Percentiles rank a stretch among this genome's conserved stretches.
phyloP scores from a whole-genome alignment of 1,140 invertebrate genomes.

The Cecropterus lyciades region DNA sequence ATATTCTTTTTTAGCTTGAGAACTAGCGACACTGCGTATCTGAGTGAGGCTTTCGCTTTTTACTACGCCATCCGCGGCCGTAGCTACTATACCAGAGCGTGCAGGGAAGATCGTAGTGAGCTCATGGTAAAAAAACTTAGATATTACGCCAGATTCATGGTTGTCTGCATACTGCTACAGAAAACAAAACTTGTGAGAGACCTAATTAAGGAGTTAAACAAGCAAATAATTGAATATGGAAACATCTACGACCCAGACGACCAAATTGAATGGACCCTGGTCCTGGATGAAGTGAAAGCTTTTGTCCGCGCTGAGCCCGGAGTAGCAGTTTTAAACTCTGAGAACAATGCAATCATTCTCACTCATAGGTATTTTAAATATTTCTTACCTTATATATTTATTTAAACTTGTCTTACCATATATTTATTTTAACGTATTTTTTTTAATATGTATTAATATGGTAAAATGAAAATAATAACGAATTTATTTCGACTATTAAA shows the following conservation, averaged over 20 bases:
- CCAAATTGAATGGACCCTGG: slow-evolving; percentile 97
- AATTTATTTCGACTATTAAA: too few relatives aligned
- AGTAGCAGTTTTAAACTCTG: slow-evolving; percentile 94
- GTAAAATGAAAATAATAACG: too few relatives aligned
- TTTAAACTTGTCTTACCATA: too few relatives aligned
- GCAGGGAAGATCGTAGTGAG: slow-evolving; percentile 97
- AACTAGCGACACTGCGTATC: slow-evolving; percentile 98
- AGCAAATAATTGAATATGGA: slow-evolving; percentile 97
- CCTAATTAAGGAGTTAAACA: slow-evolving; percentile 95
- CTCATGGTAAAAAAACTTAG: slow-evolving; percentile 99
- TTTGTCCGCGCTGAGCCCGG: slow-evolving; percentile 97
- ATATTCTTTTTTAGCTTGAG: slow-evolving; percentile 92
- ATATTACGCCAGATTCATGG: slow-evolving; percentile 98
- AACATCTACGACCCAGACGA: slow-evolving; percentile 97
- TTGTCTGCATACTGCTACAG: slow-evolving; percentile 97
- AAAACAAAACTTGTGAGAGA: slow-evolving; percentile 97
- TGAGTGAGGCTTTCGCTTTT: slow-evolving; percentile 98
- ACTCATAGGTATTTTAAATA: slow-evolving; percentile 89
- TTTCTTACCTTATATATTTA: background rate
- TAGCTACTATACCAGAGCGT: slow-evolving; percentile 97
- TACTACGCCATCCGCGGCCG: slow-evolving; percentile 97
- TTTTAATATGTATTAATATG: too few relatives aligned
- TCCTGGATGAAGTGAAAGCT: slow-evolving; percentile 96
- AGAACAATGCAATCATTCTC: slow-evolving; percentile 89
- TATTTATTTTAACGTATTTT: too few relatives aligned